These are phyloP conservation scores for Craterocephalus amniculus DNA, from an alignment of 2,797 vertebrate genomes.

Conservation along the genomic window DNA sequence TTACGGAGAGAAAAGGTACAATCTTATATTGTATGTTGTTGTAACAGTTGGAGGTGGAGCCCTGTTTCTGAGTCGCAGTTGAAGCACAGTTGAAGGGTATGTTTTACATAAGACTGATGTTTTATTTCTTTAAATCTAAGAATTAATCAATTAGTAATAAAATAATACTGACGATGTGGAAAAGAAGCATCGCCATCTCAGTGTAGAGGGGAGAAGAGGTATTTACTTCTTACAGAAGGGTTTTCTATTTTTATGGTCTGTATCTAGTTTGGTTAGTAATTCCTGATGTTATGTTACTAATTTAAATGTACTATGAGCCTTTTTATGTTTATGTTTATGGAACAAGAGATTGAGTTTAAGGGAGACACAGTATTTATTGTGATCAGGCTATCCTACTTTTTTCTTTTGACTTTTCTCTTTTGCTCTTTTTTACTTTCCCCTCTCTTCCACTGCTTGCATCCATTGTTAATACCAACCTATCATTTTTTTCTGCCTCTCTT, in stretches of 20 bases:
- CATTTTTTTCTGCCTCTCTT: not conserved
- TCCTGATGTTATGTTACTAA: constrained; percentile 38
- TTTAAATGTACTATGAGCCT: constrained; percentile 23
- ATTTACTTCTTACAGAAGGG: constrained; percentile 17
- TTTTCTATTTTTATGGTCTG: constrained; percentile 8
- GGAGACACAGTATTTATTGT: constrained; percentile 24
- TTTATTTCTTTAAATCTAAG: not conserved
- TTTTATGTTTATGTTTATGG: constrained; percentile 13
- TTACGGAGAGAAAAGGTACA: constrained; percentile 41
- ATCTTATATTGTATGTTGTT: constrained; percentile 34
- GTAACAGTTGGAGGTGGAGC: constrained; percentile 19
- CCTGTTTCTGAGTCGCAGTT: constrained; percentile 8
- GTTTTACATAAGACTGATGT: not conserved
- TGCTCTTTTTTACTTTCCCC: not conserved
- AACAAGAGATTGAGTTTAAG: constrained; percentile 32
- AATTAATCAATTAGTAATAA: not conserved
- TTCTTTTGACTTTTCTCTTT: not conserved
- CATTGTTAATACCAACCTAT: not conserved
- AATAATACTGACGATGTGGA: not conserved
- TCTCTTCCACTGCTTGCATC: too few relatives aligned
- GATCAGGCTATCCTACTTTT: constrained; percentile 8
- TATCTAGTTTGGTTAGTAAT: constrained; percentile 39
- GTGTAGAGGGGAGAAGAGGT: constrained; percentile 6
- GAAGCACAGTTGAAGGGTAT: not conserved
- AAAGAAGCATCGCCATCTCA: not conserved